Evolutionary conservation across 2,797 vertebrate species (phyloP).

Genomic region (Gymnocypris eckloni): DNA sequence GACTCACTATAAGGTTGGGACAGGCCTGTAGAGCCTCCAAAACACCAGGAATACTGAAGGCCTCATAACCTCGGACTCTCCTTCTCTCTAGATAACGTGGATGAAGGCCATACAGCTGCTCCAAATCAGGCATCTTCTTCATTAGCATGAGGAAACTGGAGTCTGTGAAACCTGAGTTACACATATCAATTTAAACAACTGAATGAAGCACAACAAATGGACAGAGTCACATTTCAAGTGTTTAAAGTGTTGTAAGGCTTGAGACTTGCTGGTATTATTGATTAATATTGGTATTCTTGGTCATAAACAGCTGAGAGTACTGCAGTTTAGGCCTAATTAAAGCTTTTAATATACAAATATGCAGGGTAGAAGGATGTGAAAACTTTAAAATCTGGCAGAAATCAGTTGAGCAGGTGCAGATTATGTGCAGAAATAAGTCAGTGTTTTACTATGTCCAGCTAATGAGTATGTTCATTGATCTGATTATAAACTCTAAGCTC

Average conservation of each 20-base stretch:
- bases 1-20: slow-evolving; percentile 91
- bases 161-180: slow-evolving; percentile 91
- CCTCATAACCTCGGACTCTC: slow-evolving; percentile 93
- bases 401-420: not conserved
- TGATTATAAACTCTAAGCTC: not conserved
- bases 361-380: not conserved
- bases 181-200: not conserved
- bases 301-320: not conserved
- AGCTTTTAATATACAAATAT: not conserved
- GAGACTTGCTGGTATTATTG: not conserved
- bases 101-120: slow-evolving; percentile 97
- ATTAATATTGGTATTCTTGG: not conserved
- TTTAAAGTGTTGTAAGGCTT: not conserved
- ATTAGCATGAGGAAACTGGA: slow-evolving; percentile 93
- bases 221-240: not conserved
- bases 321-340: not conserved
- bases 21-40: slow-evolving; percentile 96
- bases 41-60: slow-evolving; percentile 98
- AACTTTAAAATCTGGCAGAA: not conserved
- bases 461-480: not conserved
- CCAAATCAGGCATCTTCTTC: slow-evolving; percentile 98
- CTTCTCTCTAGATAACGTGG: slow-evolving; percentile 95
- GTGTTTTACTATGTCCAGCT: not conserved
- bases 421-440: too few species aligned
- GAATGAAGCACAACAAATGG: not conserved